Evolutionary conservation across 2,797 vertebrate genomes (phyloP).

Genomic region (Coracias cyanogaster): DNA sequence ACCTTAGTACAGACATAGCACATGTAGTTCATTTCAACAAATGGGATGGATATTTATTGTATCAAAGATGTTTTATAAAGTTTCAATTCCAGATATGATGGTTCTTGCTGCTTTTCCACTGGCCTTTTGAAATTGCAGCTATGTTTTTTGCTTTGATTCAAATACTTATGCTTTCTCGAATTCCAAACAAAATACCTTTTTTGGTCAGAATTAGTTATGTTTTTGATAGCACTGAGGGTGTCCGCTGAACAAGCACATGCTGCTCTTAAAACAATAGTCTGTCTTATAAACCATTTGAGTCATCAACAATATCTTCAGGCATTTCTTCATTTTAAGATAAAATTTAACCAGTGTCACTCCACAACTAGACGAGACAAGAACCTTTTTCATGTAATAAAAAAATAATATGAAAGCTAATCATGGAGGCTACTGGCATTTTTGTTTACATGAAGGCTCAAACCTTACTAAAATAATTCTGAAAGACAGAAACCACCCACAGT

Average conservation of each 20-base stretch:
- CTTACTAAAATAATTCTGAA: not conserved
- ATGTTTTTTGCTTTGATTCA: constrained; percentile 21
- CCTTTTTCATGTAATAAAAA: not conserved
- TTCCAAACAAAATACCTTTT: constrained; percentile 41
- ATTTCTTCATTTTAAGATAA: not conserved
- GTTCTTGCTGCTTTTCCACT: not conserved
- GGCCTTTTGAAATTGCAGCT: constrained; percentile 5
- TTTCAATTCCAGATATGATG: not conserved
- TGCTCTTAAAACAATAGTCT: constrained; percentile 47
- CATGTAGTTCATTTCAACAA: not conserved
- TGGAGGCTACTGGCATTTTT: not conserved
- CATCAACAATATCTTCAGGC: not conserved
- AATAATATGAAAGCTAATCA: not conserved
- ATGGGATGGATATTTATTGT: not conserved
- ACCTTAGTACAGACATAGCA: not conserved
- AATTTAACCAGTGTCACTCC: not conserved
- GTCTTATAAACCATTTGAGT: constrained; percentile 3
- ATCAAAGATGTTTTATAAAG: not conserved
- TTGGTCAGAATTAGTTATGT: not conserved
- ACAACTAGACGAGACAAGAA: not conserved
- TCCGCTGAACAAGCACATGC: not conserved
- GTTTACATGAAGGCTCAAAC: not conserved
- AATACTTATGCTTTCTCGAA: constrained; percentile 49
- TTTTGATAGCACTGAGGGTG: constrained; percentile 8
- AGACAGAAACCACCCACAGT: not conserved